Conservation (phyloP, 2,888 invertebrate genomes). For the Subacronicta megacephala region DNA sequence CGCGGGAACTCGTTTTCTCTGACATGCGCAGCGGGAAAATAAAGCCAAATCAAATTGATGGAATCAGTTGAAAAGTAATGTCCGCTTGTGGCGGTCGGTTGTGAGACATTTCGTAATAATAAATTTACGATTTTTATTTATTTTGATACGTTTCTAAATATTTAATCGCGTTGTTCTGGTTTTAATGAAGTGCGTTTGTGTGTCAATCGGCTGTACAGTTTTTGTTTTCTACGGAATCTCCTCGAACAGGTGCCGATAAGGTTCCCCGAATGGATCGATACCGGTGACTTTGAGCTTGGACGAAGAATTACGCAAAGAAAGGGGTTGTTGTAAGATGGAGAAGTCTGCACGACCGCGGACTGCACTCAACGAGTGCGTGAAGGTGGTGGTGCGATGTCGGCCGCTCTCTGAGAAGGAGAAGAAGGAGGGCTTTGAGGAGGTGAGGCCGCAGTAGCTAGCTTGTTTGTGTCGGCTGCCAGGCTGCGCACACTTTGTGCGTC, state of each 20-base stretch:
- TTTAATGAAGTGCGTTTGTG: conserved; percentile 64
- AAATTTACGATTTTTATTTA: conserved; percentile 84
- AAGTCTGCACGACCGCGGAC: conserved; percentile 86
- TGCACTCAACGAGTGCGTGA: conserved; percentile 95
- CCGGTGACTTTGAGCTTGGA: conserved; percentile 79
- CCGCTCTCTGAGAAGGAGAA: conserved; percentile 97
- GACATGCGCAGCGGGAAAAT: conserved; percentile 61
- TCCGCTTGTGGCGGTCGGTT: conserved; percentile 71
- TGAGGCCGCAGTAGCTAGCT: conserved; percentile 60
- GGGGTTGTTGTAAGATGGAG: conserved; percentile 81
- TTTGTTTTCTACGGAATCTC: conserved; percentile 59
- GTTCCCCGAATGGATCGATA: conserved; percentile 87
- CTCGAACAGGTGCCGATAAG: conserved; percentile 79
- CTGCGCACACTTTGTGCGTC: conserved; percentile 77
- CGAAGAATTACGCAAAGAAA: conserved; percentile 68
- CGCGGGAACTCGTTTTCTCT: conserved; percentile 33
- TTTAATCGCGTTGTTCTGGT: conserved; percentile 72
- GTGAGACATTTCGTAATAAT: conserved; percentile 63
- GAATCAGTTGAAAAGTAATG: conserved; percentile 82
- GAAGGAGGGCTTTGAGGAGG: conserved; percentile 92
- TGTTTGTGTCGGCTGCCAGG: conserved; percentile 59
- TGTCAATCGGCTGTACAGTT: conserved; percentile 60
- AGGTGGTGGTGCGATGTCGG: conserved; percentile 98
- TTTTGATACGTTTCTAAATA: conserved; percentile 78
- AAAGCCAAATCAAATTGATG: conserved; percentile 63